These are phyloP conservation scores for Agrilus planipennis DNA, from an alignment of 1,140 invertebrate genomes.

Conservation along the genomic window DNA sequence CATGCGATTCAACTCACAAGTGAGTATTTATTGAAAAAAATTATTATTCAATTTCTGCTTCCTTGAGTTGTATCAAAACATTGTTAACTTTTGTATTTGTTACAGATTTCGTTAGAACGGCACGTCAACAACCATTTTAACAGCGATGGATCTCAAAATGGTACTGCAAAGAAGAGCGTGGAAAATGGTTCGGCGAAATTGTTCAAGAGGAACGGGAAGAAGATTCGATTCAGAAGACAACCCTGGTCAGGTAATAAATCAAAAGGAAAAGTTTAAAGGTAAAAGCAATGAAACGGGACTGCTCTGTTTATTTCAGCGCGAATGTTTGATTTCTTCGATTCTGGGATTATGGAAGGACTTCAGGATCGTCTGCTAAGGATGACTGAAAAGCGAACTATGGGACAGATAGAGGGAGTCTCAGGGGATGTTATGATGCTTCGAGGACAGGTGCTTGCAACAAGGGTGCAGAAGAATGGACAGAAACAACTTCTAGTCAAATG, in stretches of 20 bases:
- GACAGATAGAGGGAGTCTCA: conserved; percentile 36
- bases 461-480: conserved; percentile 47
- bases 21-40: conserved; percentile 34
- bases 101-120: conserved; percentile 70
- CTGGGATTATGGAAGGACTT: conserved; percentile 76
- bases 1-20: conserved; percentile 82
- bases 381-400: conserved; percentile 48
- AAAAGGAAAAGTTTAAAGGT: too few species aligned
- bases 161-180: conserved; percentile 48
- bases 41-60: background rate
- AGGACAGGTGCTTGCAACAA: conserved; percentile 52
- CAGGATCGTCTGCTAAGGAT: conserved; percentile 53
- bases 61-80: background rate
- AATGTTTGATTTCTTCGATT: conserved; percentile 79
- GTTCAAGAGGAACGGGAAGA: conserved; percentile 74
- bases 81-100: conserved; percentile 17
- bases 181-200: conserved; percentile 58
- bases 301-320: conserved; percentile 45
- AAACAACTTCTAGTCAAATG: conserved; percentile 51
- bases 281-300: too few species aligned
- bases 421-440: conserved; percentile 48
- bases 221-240: conserved; percentile 66
- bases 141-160: conserved; percentile 46
- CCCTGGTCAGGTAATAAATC: conserved; percentile 61
- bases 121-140: conserved; percentile 92